Evolutionary conservation across 2,113 vertebrate species (phyloP).

Genomic region (Misgurnus anguillicaudatus): DNA sequence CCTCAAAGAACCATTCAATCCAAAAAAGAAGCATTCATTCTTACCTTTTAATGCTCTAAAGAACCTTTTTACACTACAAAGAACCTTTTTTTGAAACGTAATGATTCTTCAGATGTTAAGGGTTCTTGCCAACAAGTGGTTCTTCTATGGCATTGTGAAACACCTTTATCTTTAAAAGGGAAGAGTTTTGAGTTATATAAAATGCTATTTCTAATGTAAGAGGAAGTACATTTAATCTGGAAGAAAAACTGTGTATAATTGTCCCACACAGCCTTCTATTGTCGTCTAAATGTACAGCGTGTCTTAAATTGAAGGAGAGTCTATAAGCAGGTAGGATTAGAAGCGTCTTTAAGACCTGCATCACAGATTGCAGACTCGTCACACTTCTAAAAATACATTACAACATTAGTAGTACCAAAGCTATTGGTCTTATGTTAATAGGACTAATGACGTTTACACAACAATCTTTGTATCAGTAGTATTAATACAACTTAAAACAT

Average conservation of each 20-base stretch:
- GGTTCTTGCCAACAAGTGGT: too few species aligned
- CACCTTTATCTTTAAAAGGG: too few species aligned
- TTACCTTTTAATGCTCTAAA: too few species aligned
- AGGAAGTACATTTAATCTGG: too few species aligned
- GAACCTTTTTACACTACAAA: too few species aligned
- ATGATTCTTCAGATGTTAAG: too few species aligned
- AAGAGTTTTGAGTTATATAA: too few species aligned
- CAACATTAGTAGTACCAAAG: background rate
- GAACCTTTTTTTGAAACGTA: too few species aligned
- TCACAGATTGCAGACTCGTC: constrained; percentile 15
- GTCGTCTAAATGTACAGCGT: background rate
- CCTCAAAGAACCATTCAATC: too few species aligned
- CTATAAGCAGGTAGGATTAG: constrained; percentile 56
- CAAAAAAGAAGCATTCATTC: too few species aligned
- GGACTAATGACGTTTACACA: background rate
- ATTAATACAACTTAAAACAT: background rate
- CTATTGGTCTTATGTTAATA: background rate
- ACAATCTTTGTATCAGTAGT: background rate
- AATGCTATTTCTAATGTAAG: background rate
- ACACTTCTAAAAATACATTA: constrained; percentile 39
- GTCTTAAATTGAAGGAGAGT: constrained; percentile 16
- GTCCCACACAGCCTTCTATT: background rate
- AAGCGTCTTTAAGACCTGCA: constrained; percentile 51
- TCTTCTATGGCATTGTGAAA: too few species aligned
- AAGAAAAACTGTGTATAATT: background rate